A percentile compares a stretch with the other conserved stretches of the same genome.
Conservation (phyloP, 2,113 vertebrate species). For the Serilophus lunatus region DNA sequence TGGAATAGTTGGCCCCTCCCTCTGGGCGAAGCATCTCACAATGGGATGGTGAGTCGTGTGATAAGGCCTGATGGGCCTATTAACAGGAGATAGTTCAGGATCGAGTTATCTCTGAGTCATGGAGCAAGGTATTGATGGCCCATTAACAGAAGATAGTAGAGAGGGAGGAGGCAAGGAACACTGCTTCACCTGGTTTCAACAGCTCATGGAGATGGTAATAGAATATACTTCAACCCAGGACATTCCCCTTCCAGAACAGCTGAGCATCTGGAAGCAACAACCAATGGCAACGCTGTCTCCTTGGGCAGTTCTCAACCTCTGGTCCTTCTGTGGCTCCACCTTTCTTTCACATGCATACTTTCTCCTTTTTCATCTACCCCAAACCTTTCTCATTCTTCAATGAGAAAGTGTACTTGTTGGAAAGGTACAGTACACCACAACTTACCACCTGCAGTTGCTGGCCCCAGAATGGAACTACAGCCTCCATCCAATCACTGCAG, state of each 20-base stretch:
- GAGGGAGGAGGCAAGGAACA: too few species aligned
- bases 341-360: background rate
- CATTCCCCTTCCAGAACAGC: background rate
- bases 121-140: too few species aligned
- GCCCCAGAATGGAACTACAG: fast-evolving
- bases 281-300: background rate
- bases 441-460: background rate
- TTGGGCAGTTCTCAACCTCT: background rate
- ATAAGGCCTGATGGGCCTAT: too few species aligned
- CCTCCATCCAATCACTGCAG: background rate
- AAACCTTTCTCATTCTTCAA: background rate
- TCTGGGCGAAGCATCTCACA: too few species aligned
- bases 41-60: too few species aligned
- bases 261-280: fast-evolving
- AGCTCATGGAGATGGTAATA: too few species aligned
- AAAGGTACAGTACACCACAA: fast-evolving
- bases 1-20: too few species aligned
- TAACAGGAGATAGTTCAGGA: too few species aligned
- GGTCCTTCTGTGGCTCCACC: background rate
- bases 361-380: background rate
- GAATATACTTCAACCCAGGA: too few species aligned
- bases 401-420: background rate
- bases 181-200: too few species aligned
- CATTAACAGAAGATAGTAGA: too few species aligned
- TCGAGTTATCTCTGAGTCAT: too few species aligned